A percentile compares a stretch with the other conserved stretches of the same genome.
phyloP scores from a whole-genome alignment of 2,888 invertebrate genomes.

The Gastrophysa polygoni region DNA sequence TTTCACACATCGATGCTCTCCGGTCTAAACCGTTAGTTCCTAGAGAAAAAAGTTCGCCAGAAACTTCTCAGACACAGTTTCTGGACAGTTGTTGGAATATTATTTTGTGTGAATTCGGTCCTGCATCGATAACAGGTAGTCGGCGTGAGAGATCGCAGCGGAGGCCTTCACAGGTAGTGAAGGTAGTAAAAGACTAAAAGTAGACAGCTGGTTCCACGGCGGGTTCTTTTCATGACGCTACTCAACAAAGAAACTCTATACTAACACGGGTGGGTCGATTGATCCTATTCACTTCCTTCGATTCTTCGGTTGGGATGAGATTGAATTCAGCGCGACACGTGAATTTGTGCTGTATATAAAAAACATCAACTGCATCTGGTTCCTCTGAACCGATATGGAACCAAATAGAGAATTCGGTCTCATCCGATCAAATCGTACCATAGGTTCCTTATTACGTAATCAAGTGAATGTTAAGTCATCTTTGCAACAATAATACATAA shows the following conservation, averaged over 20 bases:
- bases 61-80: no score
- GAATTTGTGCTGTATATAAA: neutral
- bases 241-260: conserved; percentile 33
- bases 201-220: conserved; percentile 41
- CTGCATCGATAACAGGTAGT: conserved; percentile 26
- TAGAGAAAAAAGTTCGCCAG: no score
- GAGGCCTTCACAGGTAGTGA: conserved; percentile 37
- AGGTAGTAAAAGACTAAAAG: conserved; percentile 34
- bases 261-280: conserved; percentile 28
- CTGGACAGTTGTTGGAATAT: neutral
- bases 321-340: conserved; percentile 22
- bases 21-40: no score
- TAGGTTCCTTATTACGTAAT: no score
- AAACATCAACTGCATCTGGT: neutral
- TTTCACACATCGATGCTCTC: no score
- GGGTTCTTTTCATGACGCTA: conserved; percentile 20
- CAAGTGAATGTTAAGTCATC: no score
- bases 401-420: no score
- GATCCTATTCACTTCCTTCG: conserved; percentile 27
- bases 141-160: conserved; percentile 7
- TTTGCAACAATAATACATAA: no score
- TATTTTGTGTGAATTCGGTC: conserved; percentile 7
- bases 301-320: conserved; percentile 8
- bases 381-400: no score
- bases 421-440: no score